Evolutionary conservation across 1,140 invertebrate species (phyloP), one percentile per base, ranked within the genome.

Genomic region (Rhynchophorus ferrugineus): DNA sequence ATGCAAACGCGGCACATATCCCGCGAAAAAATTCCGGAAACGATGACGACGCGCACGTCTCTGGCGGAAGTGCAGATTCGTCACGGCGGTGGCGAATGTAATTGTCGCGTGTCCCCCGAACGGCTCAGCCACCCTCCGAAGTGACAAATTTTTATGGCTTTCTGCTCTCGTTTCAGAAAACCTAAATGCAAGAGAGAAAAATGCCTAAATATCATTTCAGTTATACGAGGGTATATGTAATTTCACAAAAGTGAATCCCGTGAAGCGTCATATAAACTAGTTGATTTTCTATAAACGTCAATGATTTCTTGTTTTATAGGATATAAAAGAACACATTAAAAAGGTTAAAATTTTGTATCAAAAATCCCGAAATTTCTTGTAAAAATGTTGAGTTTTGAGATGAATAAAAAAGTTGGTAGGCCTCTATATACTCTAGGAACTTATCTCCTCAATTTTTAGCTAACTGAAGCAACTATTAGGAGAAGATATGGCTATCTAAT

Each of bases 111-210:
- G 36, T 18, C 44, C 39, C 54, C 6, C 37, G 13, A 19, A 37
- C 16, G 41, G 41, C 38, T 48, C 21, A 33, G 39, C 37, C 56
- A 60, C 58, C 61, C 63, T 61, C 60, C 50, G 49, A 61, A 54
- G 61, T 58, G 60, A 65, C 63, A 63, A 65, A 65, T 65, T 65
- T 65, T 65, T 65, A 65, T 65, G 58, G 63, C 55, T 59, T 52
- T 62, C 59, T 54, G 45, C 51, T 44, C 49, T 55, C 43, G 41
- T 49, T 35, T 47, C 49, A 50, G 58, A 57, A 57, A 60, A 60
- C 20, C 13, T 39, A 2, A 6, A 37, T 39, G 35, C 35, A 3
- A 13, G 22, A 18, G 17, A 16, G 16, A 18, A 39, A 2, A 39
- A 18, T 16, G 16, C 8, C 13, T 2, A 3, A 39, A 9, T 9